Conservation (phyloP, 2,113 vertebrate genomes). For the Trachemys scripta region DNA sequence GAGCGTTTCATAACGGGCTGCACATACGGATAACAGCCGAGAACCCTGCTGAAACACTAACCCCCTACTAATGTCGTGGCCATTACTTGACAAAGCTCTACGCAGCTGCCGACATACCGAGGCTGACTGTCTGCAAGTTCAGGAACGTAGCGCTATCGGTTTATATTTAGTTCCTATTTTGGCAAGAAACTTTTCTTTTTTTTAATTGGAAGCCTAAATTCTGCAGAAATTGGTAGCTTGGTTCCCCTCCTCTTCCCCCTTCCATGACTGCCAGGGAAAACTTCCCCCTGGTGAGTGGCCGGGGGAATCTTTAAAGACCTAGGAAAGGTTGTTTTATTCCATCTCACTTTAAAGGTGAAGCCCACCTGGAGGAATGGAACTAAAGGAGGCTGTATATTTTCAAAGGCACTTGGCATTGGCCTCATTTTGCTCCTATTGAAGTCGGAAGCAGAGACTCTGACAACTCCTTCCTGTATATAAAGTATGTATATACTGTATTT, state of each 20-base stretch:
- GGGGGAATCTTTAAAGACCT: neutral
- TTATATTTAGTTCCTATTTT: neutral
- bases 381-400: neutral
- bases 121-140: neutral
- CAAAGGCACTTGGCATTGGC: neutral
- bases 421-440: neutral
- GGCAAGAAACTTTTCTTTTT: neutral
- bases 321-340: neutral
- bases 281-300: neutral
- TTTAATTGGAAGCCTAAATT: conserved; percentile 9
- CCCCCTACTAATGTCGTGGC: neutral
- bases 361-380: neutral
- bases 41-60: neutral
- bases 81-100: neutral
- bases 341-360: neutral
- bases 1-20: neutral
- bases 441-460: neutral
- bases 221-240: neutral
- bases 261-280: neutral
- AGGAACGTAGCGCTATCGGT: neutral
- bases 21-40: neutral
- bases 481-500: neutral
- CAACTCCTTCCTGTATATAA: neutral
- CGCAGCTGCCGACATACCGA: neutral
- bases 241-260: neutral